These are phyloP conservation scores for Drosophila guanche DNA, from an alignment of 1,140 invertebrate genomes.

Conservation along the genomic window DNA sequence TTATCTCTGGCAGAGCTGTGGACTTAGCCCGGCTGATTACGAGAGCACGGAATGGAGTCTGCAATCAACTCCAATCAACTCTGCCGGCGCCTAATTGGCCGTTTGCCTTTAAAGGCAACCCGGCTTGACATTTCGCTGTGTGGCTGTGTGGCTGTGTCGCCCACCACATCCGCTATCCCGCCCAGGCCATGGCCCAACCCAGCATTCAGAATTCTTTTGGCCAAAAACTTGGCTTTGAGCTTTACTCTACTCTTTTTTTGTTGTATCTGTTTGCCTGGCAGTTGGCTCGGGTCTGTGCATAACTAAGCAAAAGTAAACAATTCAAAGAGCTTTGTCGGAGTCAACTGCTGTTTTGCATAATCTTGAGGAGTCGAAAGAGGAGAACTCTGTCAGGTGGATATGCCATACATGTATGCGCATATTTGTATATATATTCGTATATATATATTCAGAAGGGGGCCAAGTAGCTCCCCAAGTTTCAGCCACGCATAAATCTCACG, in stretches of 20 bases:
- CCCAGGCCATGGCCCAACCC: constrained; percentile 41
- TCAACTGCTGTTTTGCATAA: constrained; percentile 55
- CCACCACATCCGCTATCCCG: constrained; percentile 64
- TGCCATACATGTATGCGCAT: background rate
- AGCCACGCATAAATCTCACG: constrained; percentile 76
- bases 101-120: constrained; percentile 61
- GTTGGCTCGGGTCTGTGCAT: constrained; percentile 26
- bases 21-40: constrained; percentile 21
- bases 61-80: constrained; percentile 11
- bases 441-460: constrained; percentile 63
- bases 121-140: constrained; percentile 66
- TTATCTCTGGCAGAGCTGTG: background rate
- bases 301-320: constrained; percentile 46
- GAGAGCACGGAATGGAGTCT: background rate
- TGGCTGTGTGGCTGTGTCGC: constrained; percentile 22
- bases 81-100: constrained; percentile 54
- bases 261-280: background rate
- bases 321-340: constrained; percentile 17
- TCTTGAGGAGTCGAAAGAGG: constrained; percentile 5
- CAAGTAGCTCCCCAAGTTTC: constrained; percentile 6
- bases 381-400: constrained; percentile 55
- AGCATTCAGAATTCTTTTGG: constrained; percentile 39
- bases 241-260: background rate
- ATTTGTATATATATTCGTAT: constrained; percentile 33
- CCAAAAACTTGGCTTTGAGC: constrained; percentile 27